Evolutionary conservation across 2,888 invertebrate species (phyloP), one percentile per base, ranked within the genome.

Genomic region (Hedychridium roseum): DNA sequence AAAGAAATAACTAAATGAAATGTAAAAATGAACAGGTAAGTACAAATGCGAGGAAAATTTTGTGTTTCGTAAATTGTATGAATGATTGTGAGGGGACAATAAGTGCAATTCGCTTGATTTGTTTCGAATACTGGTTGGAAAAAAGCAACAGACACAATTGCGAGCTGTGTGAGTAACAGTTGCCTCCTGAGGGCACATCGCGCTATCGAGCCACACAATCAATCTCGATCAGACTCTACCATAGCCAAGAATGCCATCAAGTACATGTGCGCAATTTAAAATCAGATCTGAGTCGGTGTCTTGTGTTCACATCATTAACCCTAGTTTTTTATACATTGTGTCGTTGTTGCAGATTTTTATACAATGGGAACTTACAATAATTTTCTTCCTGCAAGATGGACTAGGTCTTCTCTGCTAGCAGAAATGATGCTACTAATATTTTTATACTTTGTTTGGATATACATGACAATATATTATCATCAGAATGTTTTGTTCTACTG

Each of bases 51-150:
- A n/a, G n/a, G n/a, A n/a, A n/a, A n/a, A n/a, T n/a, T n/a, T n/a
- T n/a, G n/a, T n/a, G n/a, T n/a, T n/a, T n/a, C n/a, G n/a, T n/a
- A n/a, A n/a, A n/a, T 34, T 9, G 30, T 30, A 30, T 26, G 3
- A 38, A 34, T 34, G 35, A 27, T 30, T 14, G 81, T 60, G 68
- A 83, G 83, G 91, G 90, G 0, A 87, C 88, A 1, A 86, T 90
- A 57, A 90, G 89, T 0, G 82, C 87, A 43, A 86, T 90, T 7
- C 90, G 90, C 74, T 83, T 88, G 1, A 83, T 84, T 47, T 91
- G 91, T 71, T 78, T 91, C 60, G 90, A 91, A 76, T 83, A 84
- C 40, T 91, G 91, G 91, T 79, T 91, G 27, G 88, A 88, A 1
- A 88, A 89, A 70, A 87, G 88, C 1, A 88, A 89, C 20, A 84